Evolutionary conservation across 2,113 vertebrate species (phyloP).

Genomic region (Rattus norvegicus): GRCr8 NC_086027.1:4328501-4329000

Average conservation of each 20-base stretch:
- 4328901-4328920: background rate
- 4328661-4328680: constrained; percentile 26
- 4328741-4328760: background rate
- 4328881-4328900: background rate
- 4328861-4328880: background rate
- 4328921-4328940: background rate
- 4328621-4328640: background rate
- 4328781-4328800: too few species aligned
- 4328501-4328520: background rate
- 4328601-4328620: background rate
- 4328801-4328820: background rate
- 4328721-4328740: background rate
- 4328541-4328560: background rate
- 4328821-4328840: background rate
- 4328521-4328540: constrained; percentile 11
- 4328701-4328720: background rate
- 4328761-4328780: background rate
- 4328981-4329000: background rate
- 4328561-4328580: background rate
- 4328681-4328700: background rate
- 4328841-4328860: too few species aligned
- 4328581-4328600: background rate
- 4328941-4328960: background rate
- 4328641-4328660: background rate
- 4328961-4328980: background rate